Percentiles rank a stretch among this genome's conserved stretches.
phyloP scores from a whole-genome alignment of 1,140 invertebrate genomes.

The Alviniconcha marisindica region DNA sequence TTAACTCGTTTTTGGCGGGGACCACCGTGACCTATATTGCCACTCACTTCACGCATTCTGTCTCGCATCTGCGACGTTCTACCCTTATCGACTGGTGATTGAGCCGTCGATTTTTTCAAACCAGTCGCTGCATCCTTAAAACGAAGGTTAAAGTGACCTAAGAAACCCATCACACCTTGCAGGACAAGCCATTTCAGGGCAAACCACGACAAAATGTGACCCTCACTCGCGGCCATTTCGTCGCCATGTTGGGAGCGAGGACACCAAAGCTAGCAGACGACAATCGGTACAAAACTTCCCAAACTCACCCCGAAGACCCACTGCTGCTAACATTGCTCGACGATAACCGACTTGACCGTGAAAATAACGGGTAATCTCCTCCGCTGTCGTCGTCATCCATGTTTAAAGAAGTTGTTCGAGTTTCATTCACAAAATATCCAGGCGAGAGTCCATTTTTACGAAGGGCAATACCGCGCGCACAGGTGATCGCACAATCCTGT shows the following conservation, averaged over 20 bases:
- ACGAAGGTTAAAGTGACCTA: too few species aligned
- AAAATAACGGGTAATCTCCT: constrained; percentile 30
- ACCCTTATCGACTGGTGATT: too few species aligned
- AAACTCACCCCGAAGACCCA: constrained; percentile 35
- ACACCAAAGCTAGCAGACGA: constrained; percentile 24
- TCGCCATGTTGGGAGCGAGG: constrained; percentile 22
- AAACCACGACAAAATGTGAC: too few species aligned
- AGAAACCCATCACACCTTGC: too few species aligned
- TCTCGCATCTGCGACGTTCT: too few species aligned
- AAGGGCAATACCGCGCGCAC: not conserved
- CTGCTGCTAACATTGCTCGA: constrained; percentile 37
- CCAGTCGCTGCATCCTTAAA: too few species aligned
- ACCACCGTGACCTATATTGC: not conserved
- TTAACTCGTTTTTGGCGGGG: not conserved
- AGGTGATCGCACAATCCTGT: not conserved
- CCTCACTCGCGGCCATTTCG: not conserved
- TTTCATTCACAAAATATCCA: not conserved
- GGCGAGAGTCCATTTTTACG: constrained; percentile 4
- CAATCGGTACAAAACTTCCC: constrained; percentile 11
- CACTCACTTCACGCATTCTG: not conserved
- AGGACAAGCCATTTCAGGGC: too few species aligned
- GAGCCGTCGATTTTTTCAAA: too few species aligned
- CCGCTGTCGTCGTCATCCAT: constrained; percentile 39
- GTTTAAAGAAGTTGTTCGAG: not conserved
- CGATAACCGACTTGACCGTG: constrained; percentile 26